Percentiles rank a stretch among this genome's conserved stretches.
These are phyloP conservation scores for Dasypolia templi DNA, from an alignment of 2,888 invertebrate genomes.

Conservation along the genomic window DNA sequence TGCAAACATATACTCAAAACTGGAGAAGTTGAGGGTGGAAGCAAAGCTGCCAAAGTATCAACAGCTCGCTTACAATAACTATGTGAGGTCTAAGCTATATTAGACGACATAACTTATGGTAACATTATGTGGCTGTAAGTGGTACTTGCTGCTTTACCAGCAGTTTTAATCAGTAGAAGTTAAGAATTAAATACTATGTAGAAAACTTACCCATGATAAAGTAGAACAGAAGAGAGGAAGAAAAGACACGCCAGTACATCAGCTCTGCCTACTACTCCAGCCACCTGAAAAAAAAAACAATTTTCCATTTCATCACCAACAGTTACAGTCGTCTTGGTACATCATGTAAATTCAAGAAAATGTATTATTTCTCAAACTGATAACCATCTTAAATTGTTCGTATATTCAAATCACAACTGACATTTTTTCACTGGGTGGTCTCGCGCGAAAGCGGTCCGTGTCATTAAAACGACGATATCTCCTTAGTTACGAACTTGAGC, in stretches of 20 bases:
- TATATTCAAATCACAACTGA: background rate
- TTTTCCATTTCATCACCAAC: background rate
- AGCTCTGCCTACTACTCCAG: constrained; percentile 96
- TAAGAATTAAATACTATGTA: background rate
- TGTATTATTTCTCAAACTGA: background rate
- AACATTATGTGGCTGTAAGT: background rate
- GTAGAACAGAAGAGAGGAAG: constrained; percentile 94
- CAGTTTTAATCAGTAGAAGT: background rate
- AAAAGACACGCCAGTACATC: constrained; percentile 96
- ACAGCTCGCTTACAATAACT: constrained; percentile 40
- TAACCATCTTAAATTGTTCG: background rate
- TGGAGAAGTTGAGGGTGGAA: constrained; percentile 19
- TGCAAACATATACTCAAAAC: constrained; percentile 22
- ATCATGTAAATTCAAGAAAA: background rate
- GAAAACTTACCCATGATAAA: constrained; percentile 94
- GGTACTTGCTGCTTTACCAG: too few species aligned
- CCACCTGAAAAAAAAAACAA: constrained; percentile 91
- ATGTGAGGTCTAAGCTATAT: background rate
- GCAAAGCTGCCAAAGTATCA: constrained; percentile 40
- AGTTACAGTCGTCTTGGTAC: too few species aligned
- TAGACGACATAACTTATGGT: constrained; percentile 17
- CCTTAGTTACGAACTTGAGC: too few species aligned
- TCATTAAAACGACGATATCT: too few species aligned
- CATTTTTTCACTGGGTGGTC: background rate
- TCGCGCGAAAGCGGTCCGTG: too few species aligned